Evolutionary conservation across 2,113 vertebrate species (phyloP).

Genomic region (Hydrochoerus hydrochaeris): DNA sequence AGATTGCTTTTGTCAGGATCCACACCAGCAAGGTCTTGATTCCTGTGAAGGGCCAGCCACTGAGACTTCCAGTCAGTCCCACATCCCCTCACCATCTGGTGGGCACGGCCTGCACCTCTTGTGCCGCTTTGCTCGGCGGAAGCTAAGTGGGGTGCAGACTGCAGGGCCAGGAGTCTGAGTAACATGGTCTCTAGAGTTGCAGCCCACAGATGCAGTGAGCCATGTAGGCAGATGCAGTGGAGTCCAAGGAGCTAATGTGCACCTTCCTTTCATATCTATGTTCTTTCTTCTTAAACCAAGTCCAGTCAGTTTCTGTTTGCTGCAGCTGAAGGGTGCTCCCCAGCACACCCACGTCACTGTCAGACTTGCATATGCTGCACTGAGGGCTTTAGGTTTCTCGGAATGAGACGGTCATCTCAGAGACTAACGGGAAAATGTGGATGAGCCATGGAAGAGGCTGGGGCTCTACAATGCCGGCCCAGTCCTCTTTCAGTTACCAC

Average conservation of each 20-base stretch:
- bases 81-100: neutral
- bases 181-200: accelerated
- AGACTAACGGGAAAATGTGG: neutral
- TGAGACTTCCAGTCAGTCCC: neutral
- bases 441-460: neutral
- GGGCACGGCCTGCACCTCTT: neutral
- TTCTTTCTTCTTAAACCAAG: neutral
- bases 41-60: neutral
- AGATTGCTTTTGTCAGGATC: neutral
- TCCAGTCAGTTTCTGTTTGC: neutral
- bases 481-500: neutral
- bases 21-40: neutral
- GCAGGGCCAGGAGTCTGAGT: neutral
- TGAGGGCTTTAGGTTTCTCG: neutral
- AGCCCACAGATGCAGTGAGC: neutral
- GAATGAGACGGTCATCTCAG: neutral
- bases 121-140: neutral
- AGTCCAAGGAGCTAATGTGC: neutral
- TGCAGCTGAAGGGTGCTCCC: neutral
- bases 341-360: neutral
- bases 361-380: neutral
- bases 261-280: neutral
- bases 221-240: accelerated
- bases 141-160: neutral
- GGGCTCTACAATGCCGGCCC: neutral